Evolutionary conservation across 1,140 invertebrate species (phyloP).

Genomic region (Cryptotermes secundus): DNA sequence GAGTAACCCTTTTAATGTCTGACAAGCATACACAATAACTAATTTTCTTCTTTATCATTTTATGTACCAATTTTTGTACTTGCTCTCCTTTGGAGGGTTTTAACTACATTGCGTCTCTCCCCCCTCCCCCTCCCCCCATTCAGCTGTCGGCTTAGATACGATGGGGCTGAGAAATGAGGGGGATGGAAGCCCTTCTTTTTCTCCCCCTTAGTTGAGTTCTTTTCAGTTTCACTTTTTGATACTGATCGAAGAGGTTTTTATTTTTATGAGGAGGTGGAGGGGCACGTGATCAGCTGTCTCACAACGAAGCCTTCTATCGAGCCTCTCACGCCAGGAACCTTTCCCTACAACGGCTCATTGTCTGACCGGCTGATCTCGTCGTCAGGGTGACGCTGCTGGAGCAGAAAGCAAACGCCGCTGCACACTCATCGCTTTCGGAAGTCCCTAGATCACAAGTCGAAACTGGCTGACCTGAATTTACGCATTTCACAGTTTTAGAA

Average conservation of each 20-base stretch:
- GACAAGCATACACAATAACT: slow-evolving; percentile 12
- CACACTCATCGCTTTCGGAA: not conserved
- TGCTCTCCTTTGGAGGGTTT: not conserved
- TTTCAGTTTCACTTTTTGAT: slow-evolving; percentile 20
- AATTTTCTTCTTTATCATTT: slow-evolving; percentile 19
- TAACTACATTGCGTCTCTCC: slow-evolving; percentile 11
- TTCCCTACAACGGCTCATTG: not conserved
- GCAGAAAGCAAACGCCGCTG: not conserved
- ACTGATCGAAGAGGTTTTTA: slow-evolving; percentile 1
- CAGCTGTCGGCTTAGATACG: slow-evolving; percentile 3
- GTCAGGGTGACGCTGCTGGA: not conserved
- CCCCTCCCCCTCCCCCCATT: no score
- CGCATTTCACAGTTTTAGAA: no score
- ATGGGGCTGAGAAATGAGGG: not conserved
- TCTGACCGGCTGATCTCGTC: not conserved
- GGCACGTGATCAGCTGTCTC: slow-evolving; percentile 2
- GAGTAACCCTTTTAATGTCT: not conserved
- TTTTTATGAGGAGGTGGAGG: not conserved
- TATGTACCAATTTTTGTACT: slow-evolving; percentile 6
- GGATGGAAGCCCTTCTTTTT: not conserved
- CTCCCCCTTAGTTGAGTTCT: not conserved
- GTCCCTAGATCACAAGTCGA: no score
- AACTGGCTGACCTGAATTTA: no score
- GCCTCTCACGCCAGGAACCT: not conserved
- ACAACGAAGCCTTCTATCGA: not conserved